phyloP scores from a whole-genome alignment of 2,888 invertebrate species.

The Romanomermis culicivorax region DNA sequence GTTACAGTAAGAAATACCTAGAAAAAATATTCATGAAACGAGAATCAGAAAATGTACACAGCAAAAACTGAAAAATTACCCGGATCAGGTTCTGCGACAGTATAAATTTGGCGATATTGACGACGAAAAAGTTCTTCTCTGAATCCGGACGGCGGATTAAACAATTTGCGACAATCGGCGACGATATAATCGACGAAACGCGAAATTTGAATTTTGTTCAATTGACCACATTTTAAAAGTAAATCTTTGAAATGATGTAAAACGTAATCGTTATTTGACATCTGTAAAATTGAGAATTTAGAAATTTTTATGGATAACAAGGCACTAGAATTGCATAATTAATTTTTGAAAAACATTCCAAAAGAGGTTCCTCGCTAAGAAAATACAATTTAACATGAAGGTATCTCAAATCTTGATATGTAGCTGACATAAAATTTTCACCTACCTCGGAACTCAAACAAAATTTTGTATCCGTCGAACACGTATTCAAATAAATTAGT shows the following conservation, averaged over 20 bases:
- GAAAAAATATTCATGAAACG: neutral
- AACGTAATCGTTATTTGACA: neutral
- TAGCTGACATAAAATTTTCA: too few relatives aligned
- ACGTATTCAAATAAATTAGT: neutral
- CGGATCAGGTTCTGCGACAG: constrained; percentile 1
- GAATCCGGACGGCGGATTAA: neutral
- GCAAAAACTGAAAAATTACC: neutral
- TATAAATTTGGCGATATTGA: neutral
- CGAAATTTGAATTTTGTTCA: neutral
- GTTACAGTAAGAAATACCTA: neutral
- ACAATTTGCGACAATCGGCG: neutral
- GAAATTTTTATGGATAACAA: too few relatives aligned
- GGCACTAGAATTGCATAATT: too few relatives aligned
- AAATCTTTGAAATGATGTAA: neutral
- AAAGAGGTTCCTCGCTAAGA: too few relatives aligned
- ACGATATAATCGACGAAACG: neutral
- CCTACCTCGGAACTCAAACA: neutral
- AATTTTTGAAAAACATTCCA: too few relatives aligned
- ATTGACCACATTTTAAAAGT: neutral
- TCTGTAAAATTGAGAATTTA: neutral
- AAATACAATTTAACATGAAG: too few relatives aligned
- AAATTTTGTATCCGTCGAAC: neutral
- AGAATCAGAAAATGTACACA: neutral
- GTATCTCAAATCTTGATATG: too few relatives aligned
- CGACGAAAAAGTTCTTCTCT: neutral